phyloP scores from a whole-genome alignment of 2,888 invertebrate genomes.

The Ecliptopera silaceata region DNA sequence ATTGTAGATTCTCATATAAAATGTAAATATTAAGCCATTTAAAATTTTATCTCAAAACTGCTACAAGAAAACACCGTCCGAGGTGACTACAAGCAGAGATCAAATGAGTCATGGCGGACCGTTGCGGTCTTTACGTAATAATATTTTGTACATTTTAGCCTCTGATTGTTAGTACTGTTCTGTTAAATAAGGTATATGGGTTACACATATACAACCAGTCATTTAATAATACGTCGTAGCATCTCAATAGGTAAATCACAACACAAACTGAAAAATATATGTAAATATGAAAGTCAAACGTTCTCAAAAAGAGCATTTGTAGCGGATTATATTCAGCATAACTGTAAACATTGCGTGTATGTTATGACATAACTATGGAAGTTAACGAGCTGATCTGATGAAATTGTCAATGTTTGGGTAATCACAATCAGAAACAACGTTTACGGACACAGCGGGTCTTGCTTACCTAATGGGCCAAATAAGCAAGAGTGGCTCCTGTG shows the following conservation, averaged over 20 bases:
- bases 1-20: constrained; percentile 56
- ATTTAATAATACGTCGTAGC: constrained; percentile 44
- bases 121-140: constrained; percentile 56
- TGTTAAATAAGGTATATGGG: constrained; percentile 45
- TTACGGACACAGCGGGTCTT: too few species aligned
- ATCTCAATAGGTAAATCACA: constrained; percentile 48
- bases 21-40: constrained; percentile 53
- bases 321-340: too few species aligned
- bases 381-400: too few species aligned
- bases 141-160: constrained; percentile 74
- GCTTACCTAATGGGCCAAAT: too few species aligned
- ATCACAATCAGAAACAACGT: too few species aligned
- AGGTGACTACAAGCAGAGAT: constrained; percentile 73
- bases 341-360: too few species aligned
- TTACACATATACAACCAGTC: constrained; percentile 46
- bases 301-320: too few species aligned
- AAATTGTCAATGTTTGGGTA: too few species aligned
- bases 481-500: too few species aligned
- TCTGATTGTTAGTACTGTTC: constrained; percentile 68
- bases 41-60: constrained; percentile 53
- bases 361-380: too few species aligned
- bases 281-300: too few species aligned
- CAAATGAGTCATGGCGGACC: constrained; percentile 77
- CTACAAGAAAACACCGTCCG: constrained; percentile 58
- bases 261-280: constrained; percentile 30